Percentiles rank a stretch among this genome's conserved stretches.
These are phyloP conservation scores for Epizoanthus illoricatus DNA, from an alignment of 92 coral and sea anemone genomes.

Conservation along the genomic window DNA sequence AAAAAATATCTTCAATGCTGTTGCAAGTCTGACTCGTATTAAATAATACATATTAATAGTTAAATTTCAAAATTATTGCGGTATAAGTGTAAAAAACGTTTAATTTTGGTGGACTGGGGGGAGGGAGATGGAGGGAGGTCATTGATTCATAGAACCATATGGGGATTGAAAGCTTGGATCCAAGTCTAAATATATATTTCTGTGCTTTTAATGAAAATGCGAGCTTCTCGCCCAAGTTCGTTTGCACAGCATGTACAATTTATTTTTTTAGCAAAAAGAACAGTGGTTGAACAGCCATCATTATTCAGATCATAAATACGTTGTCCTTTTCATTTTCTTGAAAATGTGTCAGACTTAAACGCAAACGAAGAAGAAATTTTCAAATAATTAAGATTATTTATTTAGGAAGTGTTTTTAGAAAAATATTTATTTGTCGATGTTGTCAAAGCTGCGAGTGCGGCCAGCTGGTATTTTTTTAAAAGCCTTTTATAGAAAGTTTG, in stretches of 20 bases:
- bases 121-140: no score
- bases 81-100: no score
- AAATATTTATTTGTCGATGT: neutral
- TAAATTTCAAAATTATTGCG: no score
- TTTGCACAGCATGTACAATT: neutral
- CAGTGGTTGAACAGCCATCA: no score
- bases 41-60: no score
- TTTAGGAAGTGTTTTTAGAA: neutral
- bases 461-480: neutral
- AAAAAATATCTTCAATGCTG: no score
- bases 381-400: neutral
- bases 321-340: neutral
- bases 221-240: no score
- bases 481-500: neutral
- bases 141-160: neutral
- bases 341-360: neutral
- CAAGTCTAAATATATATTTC: no score
- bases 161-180: neutral
- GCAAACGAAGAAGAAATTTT: conserved; percentile 19
- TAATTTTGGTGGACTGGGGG: no score
- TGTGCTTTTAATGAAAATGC: no score
- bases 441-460: neutral
- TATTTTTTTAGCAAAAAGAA: neutral
- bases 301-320: neutral
- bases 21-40: no score